These are phyloP conservation scores for Mystacornis crossleyi DNA, from an alignment of 2,113 vertebrate genomes.

Conservation along the genomic window DNA sequence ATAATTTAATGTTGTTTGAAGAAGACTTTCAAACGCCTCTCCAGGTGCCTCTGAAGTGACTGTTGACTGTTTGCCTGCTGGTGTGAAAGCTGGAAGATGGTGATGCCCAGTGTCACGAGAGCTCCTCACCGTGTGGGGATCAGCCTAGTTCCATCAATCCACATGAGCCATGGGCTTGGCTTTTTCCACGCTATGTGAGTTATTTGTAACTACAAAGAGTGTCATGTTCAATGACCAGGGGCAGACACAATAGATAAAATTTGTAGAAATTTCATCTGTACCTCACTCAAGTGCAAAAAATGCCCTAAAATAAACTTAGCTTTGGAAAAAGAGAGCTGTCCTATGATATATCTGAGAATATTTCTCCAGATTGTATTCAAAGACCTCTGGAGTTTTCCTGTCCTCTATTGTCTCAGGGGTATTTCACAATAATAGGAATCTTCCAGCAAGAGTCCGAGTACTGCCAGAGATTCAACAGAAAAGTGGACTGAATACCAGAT, in stretches of 20 bases:
- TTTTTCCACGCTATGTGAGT: not conserved
- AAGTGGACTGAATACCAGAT: not conserved
- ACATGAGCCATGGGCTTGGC: not conserved
- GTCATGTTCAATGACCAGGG: not conserved
- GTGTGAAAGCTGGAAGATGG: not conserved
- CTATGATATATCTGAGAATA: not conserved
- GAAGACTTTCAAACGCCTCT: not conserved
- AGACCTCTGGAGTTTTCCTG: not conserved
- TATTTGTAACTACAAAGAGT: not conserved
- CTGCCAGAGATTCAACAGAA: not conserved
- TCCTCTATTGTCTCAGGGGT: not conserved
- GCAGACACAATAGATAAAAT: not conserved
- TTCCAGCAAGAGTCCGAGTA: not conserved
- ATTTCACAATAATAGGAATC: not conserved
- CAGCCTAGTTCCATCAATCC: not conserved
- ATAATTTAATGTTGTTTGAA: not conserved
- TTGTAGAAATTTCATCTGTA: not conserved
- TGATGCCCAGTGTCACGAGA: rapidly evolving
- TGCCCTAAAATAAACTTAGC: not conserved
- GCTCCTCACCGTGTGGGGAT: not conserved
- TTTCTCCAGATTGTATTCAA: not conserved
- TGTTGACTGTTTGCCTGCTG: not conserved
- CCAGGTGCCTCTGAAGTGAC: not conserved
- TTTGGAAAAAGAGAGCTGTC: not conserved
- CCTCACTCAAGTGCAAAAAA: not conserved